Conservation (phyloP, 2,888 invertebrate genomes). For the Aquatica leii region DNA sequence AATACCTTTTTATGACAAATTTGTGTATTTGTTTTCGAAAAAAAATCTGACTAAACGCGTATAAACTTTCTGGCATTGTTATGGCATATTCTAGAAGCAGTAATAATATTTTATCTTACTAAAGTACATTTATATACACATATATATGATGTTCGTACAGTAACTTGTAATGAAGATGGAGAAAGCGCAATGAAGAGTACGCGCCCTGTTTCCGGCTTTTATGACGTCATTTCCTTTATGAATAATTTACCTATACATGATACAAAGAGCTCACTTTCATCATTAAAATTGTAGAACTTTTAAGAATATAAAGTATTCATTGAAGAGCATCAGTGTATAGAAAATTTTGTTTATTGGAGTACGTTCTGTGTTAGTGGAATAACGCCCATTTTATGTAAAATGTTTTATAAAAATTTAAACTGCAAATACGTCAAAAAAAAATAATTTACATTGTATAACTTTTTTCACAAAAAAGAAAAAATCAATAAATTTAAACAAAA, state of each 20-base stretch:
- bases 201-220: conserved; percentile 52
- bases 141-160: conserved; percentile 24
- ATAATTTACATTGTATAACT: too few species aligned
- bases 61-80: not conserved
- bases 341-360: conserved; percentile 26
- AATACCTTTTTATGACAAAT: too few species aligned
- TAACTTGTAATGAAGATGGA: conserved; percentile 41
- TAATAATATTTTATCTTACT: conserved; percentile 16
- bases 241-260: conserved; percentile 50
- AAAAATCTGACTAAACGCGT: too few species aligned
- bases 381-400: too few species aligned
- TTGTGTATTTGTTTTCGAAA: too few species aligned
- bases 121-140: conserved; percentile 2
- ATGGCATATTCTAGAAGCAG: too few species aligned
- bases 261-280: conserved; percentile 25
- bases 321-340: conserved; percentile 33
- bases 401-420: too few species aligned
- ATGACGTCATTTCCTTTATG: conserved; percentile 53
- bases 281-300: conserved; percentile 29
- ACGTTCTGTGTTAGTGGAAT: conserved; percentile 7
- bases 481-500: too few species aligned
- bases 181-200: conserved; percentile 52
- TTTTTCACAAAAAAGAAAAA: too few species aligned
- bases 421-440: too few species aligned
- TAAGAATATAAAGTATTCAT: conserved; percentile 40